Evolutionary conservation across 2,888 invertebrate genomes (phyloP), one percentile per base, ranked within the genome.

Genomic region (Heliconius ethilla): DNA sequence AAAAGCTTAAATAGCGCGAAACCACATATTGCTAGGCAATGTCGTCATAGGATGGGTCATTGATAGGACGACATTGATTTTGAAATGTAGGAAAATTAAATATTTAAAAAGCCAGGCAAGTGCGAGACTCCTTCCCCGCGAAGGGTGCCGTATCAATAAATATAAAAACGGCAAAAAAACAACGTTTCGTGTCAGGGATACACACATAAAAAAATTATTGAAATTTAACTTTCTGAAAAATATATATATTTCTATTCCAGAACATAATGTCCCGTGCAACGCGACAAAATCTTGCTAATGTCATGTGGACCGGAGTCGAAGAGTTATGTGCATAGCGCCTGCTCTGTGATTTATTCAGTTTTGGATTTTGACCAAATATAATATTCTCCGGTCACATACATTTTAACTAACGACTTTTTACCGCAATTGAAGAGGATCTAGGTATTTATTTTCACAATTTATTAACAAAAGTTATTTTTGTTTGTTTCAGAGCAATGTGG

Each of bases 271-370:
- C 73, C 79, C 63, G 55, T 78, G 75, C 25, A 72, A 84, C 80
- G 86, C 87, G 86, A 88, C 87, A 87, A 87, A 89, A 86, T 89
- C 89, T 89, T 88, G 89, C 88, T 89, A 90, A 92, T 90, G 92
- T 91, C 92, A 90, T 91, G 91, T 90, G 90, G 90, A 86, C 89
- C 90, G 87, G 83, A 86, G 85, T 86, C 88, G 85, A 87, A 91
- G 92, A 92, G 89, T 92, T 92, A 92, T 91, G 89, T 90, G 90
- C 90, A 91, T 90, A 90, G 89, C 89, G 91, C 89, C 88, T 89
- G 89, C 86, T 87, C 89, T 87, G 86, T 91, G 92, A 93, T 92
- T 92, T 92, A 92, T 92, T 85, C 89, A 86, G 86, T 86, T 88
- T 86, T 86, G 89, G 88, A 89, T 89, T 76, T 88, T 84, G 83